A percentile compares a stretch with the other conserved stretches of the same genome.
Evolutionary conservation across 1,140 invertebrate genomes (phyloP).

Genomic region (Sitobion miscanthi): DNA sequence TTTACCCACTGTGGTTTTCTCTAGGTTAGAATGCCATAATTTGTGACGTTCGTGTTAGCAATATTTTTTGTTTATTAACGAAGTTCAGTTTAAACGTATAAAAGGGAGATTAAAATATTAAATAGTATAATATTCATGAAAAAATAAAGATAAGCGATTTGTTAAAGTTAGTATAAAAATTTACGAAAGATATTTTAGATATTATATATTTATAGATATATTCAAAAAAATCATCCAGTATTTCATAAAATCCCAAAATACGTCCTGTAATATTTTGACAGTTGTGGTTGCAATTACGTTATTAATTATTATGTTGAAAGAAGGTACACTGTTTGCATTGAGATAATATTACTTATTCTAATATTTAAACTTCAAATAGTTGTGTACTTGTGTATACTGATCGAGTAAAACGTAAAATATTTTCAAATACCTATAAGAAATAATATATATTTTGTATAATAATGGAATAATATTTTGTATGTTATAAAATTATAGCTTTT

Average conservation of each 20-base stretch:
- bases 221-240: background rate
- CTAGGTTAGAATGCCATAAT: background rate
- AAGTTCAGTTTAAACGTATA: background rate
- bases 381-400: too few relatives aligned
- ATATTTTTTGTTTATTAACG: background rate
- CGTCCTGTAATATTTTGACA: background rate
- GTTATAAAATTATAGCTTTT: too few relatives aligned
- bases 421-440: too few relatives aligned
- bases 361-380: background rate
- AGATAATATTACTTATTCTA: background rate
- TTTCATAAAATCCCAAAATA: background rate
- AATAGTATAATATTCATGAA: background rate
- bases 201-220: background rate
- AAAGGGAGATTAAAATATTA: background rate
- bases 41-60: background rate
- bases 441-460: too few relatives aligned
- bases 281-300: background rate
- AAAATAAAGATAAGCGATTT: background rate
- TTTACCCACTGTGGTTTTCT: background rate
- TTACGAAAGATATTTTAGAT: background rate
- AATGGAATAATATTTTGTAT: too few relatives aligned
- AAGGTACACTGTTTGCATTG: background rate
- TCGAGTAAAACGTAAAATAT: too few relatives aligned
- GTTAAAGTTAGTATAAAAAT: background rate
- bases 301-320: background rate